Conservation (phyloP, 2,888 invertebrate genomes). For the Ischnura elegans region DNA sequence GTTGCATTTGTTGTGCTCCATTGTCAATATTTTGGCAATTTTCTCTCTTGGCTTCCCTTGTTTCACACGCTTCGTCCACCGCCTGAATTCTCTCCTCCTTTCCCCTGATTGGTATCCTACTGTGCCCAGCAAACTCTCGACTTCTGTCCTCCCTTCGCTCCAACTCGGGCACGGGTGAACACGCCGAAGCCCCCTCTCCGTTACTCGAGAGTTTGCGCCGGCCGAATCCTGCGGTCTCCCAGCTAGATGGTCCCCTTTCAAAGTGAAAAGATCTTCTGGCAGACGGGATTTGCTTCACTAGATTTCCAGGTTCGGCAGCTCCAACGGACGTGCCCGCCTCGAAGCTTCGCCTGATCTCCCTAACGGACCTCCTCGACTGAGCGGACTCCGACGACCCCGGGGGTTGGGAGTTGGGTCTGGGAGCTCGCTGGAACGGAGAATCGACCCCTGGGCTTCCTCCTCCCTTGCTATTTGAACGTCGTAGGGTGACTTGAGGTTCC, state of each 20-base stretch:
- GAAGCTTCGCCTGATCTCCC: slow-evolving; percentile 49
- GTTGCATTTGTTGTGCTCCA: neutral
- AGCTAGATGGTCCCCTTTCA: neutral
- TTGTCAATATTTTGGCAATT: neutral
- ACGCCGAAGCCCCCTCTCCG: neutral
- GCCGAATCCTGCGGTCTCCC: neutral
- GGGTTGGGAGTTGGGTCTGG: slow-evolving; percentile 54
- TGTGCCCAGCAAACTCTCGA: neutral
- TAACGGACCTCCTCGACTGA: slow-evolving; percentile 34
- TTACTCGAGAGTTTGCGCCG: neutral
- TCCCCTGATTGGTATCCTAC: slow-evolving; percentile 44
- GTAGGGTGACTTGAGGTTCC: slow-evolving; percentile 43
- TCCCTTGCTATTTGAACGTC: slow-evolving; percentile 13
- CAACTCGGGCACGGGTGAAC: neutral
- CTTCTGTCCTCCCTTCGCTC: neutral
- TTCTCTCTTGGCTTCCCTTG: neutral
- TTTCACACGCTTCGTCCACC: neutral
- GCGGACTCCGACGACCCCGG: slow-evolving; percentile 36
- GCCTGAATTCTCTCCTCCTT: neutral
- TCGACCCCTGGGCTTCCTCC: slow-evolving; percentile 22
- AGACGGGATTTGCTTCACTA: neutral
- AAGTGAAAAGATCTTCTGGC: slow-evolving; percentile 35
- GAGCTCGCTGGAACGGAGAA: slow-evolving; percentile 53
- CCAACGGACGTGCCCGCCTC: slow-evolving; percentile 19
- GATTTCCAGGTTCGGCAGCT: neutral